These are phyloP conservation scores for Dolichopus griseipennis DNA, from an alignment of 2,888 invertebrate genomes.

Conservation along the genomic window DNA sequence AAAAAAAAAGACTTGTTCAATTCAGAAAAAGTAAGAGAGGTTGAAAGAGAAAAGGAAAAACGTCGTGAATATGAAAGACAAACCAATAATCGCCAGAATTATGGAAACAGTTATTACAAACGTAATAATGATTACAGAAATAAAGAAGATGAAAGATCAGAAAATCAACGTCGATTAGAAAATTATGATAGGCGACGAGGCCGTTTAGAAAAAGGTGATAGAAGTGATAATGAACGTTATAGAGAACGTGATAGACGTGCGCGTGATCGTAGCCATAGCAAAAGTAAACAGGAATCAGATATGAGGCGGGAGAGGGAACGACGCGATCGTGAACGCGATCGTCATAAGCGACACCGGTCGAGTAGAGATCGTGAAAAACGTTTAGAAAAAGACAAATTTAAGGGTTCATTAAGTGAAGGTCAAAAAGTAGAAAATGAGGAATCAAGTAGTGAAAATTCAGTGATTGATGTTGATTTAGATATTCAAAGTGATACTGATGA, in stretches of 20 bases:
- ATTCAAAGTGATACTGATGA: slow-evolving; percentile 86
- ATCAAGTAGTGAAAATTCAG: slow-evolving; percentile 58
- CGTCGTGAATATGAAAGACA: slow-evolving; percentile 19
- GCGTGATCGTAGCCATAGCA: slow-evolving; percentile 39
- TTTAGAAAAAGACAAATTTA: slow-evolving; percentile 49
- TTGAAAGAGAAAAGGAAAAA: slow-evolving; percentile 11
- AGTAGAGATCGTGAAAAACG: slow-evolving; percentile 35
- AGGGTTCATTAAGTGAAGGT: slow-evolving; percentile 71
- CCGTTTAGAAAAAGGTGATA: slow-evolving; percentile 31
- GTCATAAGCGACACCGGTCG: slow-evolving; percentile 18
- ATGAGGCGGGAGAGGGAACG: slow-evolving; percentile 34
- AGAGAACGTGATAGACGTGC: slow-evolving; percentile 32
- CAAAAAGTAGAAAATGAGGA: slow-evolving; percentile 56
- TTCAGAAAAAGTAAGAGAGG: slow-evolving; percentile 18
- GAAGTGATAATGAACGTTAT: slow-evolving; percentile 30
- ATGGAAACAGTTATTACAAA: slow-evolving; percentile 34
- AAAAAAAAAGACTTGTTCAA: slow-evolving; percentile 17
- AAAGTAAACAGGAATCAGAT: slow-evolving; percentile 41
- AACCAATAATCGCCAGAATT: slow-evolving; percentile 21
- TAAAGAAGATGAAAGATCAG: slow-evolving; percentile 44
- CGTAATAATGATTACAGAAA: slow-evolving; percentile 41
- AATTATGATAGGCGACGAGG: slow-evolving; percentile 39
- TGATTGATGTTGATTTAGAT: slow-evolving; percentile 61
- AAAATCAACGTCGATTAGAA: slow-evolving; percentile 43
- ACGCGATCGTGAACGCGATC: slow-evolving; percentile 37